Percentiles rank a stretch among this genome's conserved stretches.
phyloP scores from a whole-genome alignment of 2,888 invertebrate genomes.

The Nysson spinosus region DNA sequence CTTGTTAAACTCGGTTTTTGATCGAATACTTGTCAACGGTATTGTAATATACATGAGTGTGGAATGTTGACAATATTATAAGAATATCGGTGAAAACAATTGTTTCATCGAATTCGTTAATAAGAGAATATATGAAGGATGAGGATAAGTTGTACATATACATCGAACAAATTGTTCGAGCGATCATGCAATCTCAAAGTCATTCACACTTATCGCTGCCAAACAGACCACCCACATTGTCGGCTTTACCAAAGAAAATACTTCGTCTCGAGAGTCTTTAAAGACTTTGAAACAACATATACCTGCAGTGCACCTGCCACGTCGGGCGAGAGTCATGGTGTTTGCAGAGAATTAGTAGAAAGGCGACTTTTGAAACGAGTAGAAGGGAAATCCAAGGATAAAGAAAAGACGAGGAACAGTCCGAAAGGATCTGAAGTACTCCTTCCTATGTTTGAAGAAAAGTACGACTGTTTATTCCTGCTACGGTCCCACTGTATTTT shows the following conservation, averaged over 20 bases:
- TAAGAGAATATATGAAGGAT: neutral
- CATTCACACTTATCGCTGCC: conserved; percentile 53
- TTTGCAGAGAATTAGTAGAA: conserved; percentile 69
- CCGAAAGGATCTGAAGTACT: conserved; percentile 22
- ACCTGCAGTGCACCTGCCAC: conserved; percentile 68
- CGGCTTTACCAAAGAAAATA: conserved; percentile 55
- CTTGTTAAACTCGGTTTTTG: too few relatives aligned
- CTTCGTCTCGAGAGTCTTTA: conserved; percentile 53
- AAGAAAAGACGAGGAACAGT: conserved; percentile 16
- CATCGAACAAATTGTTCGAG: conserved; percentile 29
- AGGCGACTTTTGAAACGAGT: conserved; percentile 53
- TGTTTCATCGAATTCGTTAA: too few relatives aligned
- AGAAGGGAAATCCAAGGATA: conserved; percentile 7
- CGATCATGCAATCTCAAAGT: conserved; percentile 46
- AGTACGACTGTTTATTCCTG: conserved; percentile 35
- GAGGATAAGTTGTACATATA: conserved; percentile 6
- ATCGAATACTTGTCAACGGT: too few relatives aligned
- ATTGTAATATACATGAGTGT: too few relatives aligned
- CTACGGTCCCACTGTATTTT: conserved; percentile 25
- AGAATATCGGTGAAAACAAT: too few relatives aligned
- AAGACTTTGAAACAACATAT: conserved; percentile 71
- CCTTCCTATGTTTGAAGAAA: conserved; percentile 36
- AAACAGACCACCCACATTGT: conserved; percentile 61
- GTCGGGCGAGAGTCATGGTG: conserved; percentile 46
- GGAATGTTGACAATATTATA: too few relatives aligned